Conservation (phyloP, 2,113 vertebrate species). For the Oryzias woworae region DNA sequence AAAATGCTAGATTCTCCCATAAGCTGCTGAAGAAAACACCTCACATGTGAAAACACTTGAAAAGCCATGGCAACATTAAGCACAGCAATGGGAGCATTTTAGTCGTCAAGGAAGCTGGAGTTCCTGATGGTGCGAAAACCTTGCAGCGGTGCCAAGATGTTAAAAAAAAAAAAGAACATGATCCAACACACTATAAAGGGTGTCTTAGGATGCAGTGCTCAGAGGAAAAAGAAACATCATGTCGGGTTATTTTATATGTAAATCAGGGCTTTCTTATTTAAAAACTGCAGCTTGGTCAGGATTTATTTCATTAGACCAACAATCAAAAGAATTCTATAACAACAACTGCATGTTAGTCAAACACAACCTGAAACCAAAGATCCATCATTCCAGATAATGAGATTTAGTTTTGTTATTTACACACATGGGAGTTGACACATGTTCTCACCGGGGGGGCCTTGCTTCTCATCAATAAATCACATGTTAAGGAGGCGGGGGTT, state of each 20-base stretch:
- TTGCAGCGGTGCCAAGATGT: conserved; percentile 52
- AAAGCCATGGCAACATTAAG: conserved; percentile 44
- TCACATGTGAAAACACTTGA: conserved; percentile 32
- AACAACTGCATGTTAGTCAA: background rate
- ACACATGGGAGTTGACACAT: conserved; percentile 29
- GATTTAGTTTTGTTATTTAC: conserved; percentile 11
- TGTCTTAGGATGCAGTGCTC: conserved; percentile 46
- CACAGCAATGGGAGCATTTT: conserved; percentile 41
- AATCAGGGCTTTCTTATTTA: conserved; percentile 57
- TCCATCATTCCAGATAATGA: background rate
- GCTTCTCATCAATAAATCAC: conserved; percentile 70
- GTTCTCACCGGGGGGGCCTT: conserved; percentile 36
- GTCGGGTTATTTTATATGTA: conserved; percentile 64
- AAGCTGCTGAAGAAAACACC: conserved; percentile 10
- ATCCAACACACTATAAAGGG: conserved; percentile 46
- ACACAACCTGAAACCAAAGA: background rate
- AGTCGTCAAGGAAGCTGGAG: conserved; percentile 48
- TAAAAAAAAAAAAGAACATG: conserved; percentile 23
- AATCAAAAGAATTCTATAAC: conserved; percentile 22
- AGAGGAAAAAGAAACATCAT: conserved; percentile 53
- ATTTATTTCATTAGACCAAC: conserved; percentile 45
- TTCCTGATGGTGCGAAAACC: conserved; percentile 38
- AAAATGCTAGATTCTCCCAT: background rate
- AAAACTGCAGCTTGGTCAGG: conserved; percentile 39
- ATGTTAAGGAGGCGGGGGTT: conserved; percentile 36